These are phyloP conservation scores for Drosophila acutilabella DNA, from an alignment of 2,888 invertebrate genomes.

Conservation along the genomic window DNA sequence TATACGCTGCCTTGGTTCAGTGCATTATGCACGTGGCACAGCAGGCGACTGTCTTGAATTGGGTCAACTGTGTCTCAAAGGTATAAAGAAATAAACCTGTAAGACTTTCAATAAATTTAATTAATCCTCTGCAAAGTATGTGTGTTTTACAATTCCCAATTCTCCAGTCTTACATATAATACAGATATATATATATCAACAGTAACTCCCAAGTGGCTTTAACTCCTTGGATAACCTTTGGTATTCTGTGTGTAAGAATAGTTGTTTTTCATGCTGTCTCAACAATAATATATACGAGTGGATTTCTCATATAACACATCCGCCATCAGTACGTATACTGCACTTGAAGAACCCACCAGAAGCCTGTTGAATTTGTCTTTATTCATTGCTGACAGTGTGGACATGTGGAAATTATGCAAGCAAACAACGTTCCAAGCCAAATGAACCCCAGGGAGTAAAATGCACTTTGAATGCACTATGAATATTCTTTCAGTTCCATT, in stretches of 20 bases:
- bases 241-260: slow-evolving; percentile 1
- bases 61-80: slow-evolving; percentile 16
- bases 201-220: neutral
- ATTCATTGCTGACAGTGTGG: slow-evolving; percentile 25
- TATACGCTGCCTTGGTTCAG: slow-evolving; percentile 35
- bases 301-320: slow-evolving; percentile 53
- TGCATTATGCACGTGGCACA: slow-evolving; percentile 45
- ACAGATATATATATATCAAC: neutral
- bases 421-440: slow-evolving; percentile 58
- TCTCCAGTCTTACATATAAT: neutral
- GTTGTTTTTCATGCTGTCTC: too few relatives aligned
- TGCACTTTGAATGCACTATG: slow-evolving; percentile 48
- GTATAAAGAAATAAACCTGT: neutral
- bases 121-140: slow-evolving; percentile 14
- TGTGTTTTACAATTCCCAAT: neutral
- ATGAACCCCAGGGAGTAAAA: slow-evolving; percentile 53
- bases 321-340: slow-evolving; percentile 40
- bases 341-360: slow-evolving; percentile 3
- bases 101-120: slow-evolving; percentile 28
- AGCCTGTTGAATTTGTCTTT: slow-evolving; percentile 47
- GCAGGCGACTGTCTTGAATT: slow-evolving; percentile 14
- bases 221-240: slow-evolving; percentile 8
- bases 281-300: slow-evolving; percentile 10
- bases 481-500: slow-evolving; percentile 22
- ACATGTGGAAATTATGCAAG: slow-evolving; percentile 65